Evolutionary conservation across 2,113 vertebrate genomes (phyloP), one percentile per base, ranked within the genome.

Genomic region (Anhinga anhinga): DNA sequence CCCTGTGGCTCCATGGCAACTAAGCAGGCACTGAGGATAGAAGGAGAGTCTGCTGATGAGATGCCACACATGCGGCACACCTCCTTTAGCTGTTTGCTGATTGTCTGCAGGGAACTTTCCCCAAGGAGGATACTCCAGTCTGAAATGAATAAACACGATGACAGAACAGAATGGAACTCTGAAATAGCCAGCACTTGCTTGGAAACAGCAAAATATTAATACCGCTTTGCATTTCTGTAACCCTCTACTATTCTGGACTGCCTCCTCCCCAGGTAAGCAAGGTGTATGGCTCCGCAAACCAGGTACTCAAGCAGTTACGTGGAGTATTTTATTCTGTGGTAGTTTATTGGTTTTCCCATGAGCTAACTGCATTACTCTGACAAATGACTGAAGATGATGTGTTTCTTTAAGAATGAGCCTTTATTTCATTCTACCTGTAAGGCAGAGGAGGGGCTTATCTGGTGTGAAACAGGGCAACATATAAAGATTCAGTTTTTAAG

Each of bases 1-100:
- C 99, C 99, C 96, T 99, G 99, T 15, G 99, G 99, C 98, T 99
- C 99, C 99, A 99, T 99, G 98, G 99, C 99, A 52, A 99, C 99
- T 96, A 99, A 98, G 95, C 99, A 99, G 98, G 99, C 99, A 97
- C 99, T 99, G 95, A 99, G 99, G 97, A 99, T 99, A 66, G 98
- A 98, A 67, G 99, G 99, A 42, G 99, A 99, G 97, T 99, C 99
- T 8, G 98, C 98, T 2, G 99, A 96, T 4, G 99, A 99, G 97
- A 99, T 99, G 29, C 99, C 99, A 63, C 99, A 99, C 98, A 99
- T 99, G 66, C 99, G 99, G 96, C 99, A 99, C 61, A 99, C 98
- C 91, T 99, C 99, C 97, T 98, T 99, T 85, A 99, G 98, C 97
- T 99, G 99, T 67, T 99, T 99, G 94, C 99, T 99, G 97, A 99